Conservation (phyloP, 2,113 vertebrate genomes). For the Gopherus evgoodei region DNA sequence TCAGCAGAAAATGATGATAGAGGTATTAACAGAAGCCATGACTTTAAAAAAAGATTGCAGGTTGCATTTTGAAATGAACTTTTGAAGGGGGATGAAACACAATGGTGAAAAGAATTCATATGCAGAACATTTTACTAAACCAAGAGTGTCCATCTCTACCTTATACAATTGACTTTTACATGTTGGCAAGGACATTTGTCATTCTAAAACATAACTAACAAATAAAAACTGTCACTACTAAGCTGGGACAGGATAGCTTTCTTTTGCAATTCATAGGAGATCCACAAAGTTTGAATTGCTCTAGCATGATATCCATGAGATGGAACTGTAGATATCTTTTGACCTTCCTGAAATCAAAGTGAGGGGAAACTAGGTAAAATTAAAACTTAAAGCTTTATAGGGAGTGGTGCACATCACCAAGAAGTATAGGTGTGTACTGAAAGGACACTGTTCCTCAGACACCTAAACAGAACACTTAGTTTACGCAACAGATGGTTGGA, state of each 20-base stretch:
- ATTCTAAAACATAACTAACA: not conserved
- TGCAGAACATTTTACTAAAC: fast-evolving
- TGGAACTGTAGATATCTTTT: not conserved
- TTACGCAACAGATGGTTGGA: not conserved
- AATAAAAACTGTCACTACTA: not conserved
- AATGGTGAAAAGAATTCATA: not conserved
- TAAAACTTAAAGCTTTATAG: not conserved
- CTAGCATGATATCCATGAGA: not conserved
- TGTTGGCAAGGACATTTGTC: not conserved
- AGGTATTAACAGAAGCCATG: not conserved
- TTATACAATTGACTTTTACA: not conserved
- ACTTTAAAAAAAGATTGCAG: not conserved
- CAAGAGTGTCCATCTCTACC: not conserved
- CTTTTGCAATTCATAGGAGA: not conserved
- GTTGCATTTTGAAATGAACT: not conserved
- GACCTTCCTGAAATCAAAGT: not conserved
- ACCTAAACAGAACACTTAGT: not conserved
- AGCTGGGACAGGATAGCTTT: not conserved
- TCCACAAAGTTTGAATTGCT: not conserved
- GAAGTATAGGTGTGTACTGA: not conserved
- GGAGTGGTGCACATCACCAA: not conserved
- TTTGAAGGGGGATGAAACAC: not conserved
- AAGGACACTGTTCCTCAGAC: not conserved
- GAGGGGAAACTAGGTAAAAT: not conserved
- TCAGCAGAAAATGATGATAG: not conserved